phyloP scores from a whole-genome alignment of 2,797 vertebrate species.

The Helostoma temminkii region DNA sequence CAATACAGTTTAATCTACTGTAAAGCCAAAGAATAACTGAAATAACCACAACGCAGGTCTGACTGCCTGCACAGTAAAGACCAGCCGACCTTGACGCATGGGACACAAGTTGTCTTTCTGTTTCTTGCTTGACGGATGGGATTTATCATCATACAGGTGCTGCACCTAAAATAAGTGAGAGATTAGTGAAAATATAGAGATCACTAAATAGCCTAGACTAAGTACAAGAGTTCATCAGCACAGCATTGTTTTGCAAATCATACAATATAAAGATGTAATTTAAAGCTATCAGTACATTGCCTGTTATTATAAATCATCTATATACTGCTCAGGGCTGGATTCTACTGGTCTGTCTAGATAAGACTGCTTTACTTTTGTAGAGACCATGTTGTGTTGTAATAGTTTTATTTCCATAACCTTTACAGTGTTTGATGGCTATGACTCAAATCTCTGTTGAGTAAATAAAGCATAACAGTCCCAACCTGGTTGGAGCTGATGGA shows the following conservation, averaged over 20 bases:
- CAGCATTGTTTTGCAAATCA: background rate
- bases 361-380: no score
- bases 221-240: background rate
- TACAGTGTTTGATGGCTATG: background rate
- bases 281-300: background rate
- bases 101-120: slow-evolving; percentile 42
- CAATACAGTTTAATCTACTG: background rate
- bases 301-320: background rate
- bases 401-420: slow-evolving; percentile 7
- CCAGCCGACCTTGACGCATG: slow-evolving; percentile 72
- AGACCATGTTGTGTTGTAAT: background rate
- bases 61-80: background rate
- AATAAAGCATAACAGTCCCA: slow-evolving; percentile 43
- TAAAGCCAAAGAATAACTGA: background rate
- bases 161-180: slow-evolving; percentile 79
- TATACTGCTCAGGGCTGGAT: no score
- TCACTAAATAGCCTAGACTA: background rate
- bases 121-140: slow-evolving; percentile 48
- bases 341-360: no score
- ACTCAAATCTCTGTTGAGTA: slow-evolving; percentile 30
- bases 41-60: background rate
- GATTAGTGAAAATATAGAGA: background rate
- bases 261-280: no score
- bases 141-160: slow-evolving; percentile 80
- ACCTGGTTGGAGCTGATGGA: slow-evolving; percentile 91